Conservation (phyloP, 2,888 invertebrate genomes). For the Chelonus formosanus region DNA sequence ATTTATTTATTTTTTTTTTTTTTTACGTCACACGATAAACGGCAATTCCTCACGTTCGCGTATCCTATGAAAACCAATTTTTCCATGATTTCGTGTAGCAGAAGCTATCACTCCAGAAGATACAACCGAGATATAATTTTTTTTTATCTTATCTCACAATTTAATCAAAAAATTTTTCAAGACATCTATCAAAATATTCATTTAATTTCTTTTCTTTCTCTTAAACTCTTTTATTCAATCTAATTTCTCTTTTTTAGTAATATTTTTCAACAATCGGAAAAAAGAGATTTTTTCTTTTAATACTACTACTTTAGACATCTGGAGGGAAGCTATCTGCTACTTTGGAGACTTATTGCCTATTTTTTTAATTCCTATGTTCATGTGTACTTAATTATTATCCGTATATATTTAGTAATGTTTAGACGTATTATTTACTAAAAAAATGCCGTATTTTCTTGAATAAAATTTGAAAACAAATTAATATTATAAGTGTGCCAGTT, state of each 20-base stretch:
- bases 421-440: constrained; percentile 62
- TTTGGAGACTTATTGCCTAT: constrained; percentile 42
- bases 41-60: constrained; percentile 62
- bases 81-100: constrained; percentile 48
- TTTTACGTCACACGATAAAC: constrained; percentile 38
- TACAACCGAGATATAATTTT: constrained; percentile 36
- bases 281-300: constrained; percentile 46
- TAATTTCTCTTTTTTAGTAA: constrained; percentile 16
- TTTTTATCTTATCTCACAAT: constrained; percentile 19
- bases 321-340: constrained; percentile 57
- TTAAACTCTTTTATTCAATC: not conserved
- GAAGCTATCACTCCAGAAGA: constrained; percentile 58
- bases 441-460: constrained; percentile 53
- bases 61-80: constrained; percentile 39
- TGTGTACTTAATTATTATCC: constrained; percentile 64
- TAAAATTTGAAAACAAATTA: constrained; percentile 10
- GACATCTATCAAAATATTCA: constrained; percentile 17
- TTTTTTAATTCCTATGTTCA: constrained; percentile 54
- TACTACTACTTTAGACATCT: constrained; percentile 42
- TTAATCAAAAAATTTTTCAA: constrained; percentile 13
- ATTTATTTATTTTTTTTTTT: constrained; percentile 23
- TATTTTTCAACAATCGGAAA: constrained; percentile 12
- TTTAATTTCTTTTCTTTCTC: not conserved
- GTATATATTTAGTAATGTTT: constrained; percentile 61
- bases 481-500: constrained; percentile 3